Evolutionary conservation across 2,113 vertebrate species (phyloP).

Genomic region (Solea senegalensis): DNA sequence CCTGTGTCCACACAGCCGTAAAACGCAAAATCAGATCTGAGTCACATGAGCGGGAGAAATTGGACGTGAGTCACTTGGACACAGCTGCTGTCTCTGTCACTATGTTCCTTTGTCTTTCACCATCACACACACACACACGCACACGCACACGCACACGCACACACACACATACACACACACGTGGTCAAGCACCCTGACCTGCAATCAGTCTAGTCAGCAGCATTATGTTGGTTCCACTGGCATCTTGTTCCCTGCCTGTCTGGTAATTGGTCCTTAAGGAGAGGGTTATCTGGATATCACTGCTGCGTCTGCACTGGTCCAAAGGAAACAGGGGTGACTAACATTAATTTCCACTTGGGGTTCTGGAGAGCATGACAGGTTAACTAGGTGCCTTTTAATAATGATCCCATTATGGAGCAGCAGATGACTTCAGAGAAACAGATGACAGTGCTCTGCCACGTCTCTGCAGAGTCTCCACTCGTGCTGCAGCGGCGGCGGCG

Average conservation of each 20-base stretch:
- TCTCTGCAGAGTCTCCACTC: constrained; percentile 63
- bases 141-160: constrained; percentile 37
- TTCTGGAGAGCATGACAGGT: constrained; percentile 70
- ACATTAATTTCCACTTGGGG: constrained; percentile 75
- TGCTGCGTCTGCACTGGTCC: constrained; percentile 48
- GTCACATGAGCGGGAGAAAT: too few relatives aligned
- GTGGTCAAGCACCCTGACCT: constrained; percentile 59
- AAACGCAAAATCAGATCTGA: too few relatives aligned
- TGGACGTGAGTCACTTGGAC: too few relatives aligned
- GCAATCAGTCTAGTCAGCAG: constrained; percentile 65
- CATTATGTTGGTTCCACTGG: constrained; percentile 58
- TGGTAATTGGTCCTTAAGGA: constrained; percentile 76
- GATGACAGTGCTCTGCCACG: constrained; percentile 61
- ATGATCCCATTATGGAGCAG: constrained; percentile 74
- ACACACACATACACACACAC: constrained; percentile 40
- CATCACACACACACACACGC: constrained; percentile 9
- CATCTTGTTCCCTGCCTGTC: constrained; percentile 63
- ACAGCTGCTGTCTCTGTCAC: not conserved
- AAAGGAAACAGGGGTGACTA: constrained; percentile 59
- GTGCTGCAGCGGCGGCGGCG: constrained; percentile 24
- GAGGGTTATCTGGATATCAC: constrained; percentile 54
- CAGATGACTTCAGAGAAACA: constrained; percentile 68
- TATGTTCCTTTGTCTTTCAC: not conserved
- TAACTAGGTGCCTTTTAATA: constrained; percentile 78
- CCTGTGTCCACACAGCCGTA: too few relatives aligned